Evolutionary conservation across 2,113 vertebrate genomes (phyloP).

Genomic region (Amphilophus citrinellus): DNA sequence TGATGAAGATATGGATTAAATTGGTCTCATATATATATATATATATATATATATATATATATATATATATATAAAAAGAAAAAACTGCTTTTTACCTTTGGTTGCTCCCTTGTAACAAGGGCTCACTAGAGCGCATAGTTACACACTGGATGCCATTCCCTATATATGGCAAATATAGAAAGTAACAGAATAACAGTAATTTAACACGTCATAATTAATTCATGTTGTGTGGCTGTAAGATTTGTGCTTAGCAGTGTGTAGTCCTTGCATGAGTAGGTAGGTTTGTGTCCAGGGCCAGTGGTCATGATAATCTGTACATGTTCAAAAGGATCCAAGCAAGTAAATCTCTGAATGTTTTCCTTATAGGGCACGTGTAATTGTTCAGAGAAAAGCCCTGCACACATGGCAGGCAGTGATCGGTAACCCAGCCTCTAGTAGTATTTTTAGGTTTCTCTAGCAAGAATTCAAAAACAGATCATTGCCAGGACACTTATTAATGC

Average conservation of each 20-base stretch:
- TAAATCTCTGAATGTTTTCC: neutral
- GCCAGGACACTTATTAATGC: neutral
- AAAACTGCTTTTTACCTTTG: neutral
- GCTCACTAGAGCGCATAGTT: neutral
- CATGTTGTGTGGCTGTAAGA: neutral
- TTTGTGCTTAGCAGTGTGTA: neutral
- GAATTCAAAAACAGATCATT: neutral
- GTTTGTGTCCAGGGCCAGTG: neutral
- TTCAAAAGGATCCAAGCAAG: neutral
- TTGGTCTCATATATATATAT: neutral
- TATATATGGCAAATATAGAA: neutral
- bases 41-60: neutral
- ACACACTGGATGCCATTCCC: no score
- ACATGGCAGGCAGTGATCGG: neutral
- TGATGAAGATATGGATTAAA: neutral
- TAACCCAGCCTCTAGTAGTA: neutral
- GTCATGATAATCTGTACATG: neutral
- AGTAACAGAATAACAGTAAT: neutral
- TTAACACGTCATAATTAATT: neutral
- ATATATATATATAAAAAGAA: neutral
- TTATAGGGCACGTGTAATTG: neutral
- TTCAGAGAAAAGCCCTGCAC: neutral
- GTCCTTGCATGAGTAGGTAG: neutral
- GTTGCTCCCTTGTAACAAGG: neutral
- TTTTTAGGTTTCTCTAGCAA: slow-evolving; percentile 26